These are phyloP conservation scores for Drosophila ustulata DNA, from an alignment of 2,888 invertebrate species.

Conservation along the genomic window DNA sequence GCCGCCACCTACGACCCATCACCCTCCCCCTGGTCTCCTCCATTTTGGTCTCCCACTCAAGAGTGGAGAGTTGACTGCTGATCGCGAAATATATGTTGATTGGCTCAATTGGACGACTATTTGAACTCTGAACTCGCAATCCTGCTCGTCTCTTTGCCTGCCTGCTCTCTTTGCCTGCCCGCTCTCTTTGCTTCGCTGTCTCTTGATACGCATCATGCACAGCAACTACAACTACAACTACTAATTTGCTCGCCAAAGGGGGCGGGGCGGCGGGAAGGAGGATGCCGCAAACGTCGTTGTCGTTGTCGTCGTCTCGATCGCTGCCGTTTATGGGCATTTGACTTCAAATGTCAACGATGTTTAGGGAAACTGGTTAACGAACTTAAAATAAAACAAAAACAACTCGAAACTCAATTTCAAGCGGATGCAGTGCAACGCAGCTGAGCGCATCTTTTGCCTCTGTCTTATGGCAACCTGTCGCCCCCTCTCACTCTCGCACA, in stretches of 20 bases:
- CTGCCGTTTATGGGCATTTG: constrained; percentile 77
- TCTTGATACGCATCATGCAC: constrained; percentile 52
- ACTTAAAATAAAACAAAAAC: constrained; percentile 37
- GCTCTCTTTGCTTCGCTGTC: constrained; percentile 13
- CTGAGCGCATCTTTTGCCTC: constrained; percentile 70
- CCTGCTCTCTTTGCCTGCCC: constrained; percentile 44
- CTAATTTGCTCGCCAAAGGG: constrained; percentile 63
- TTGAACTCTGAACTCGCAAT: constrained; percentile 84
- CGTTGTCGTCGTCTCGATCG: constrained; percentile 56
- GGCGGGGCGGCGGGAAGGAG: not conserved
- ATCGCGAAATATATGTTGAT: constrained; percentile 80
- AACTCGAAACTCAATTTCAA: constrained; percentile 44
- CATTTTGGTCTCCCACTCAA: constrained; percentile 5
- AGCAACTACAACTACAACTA: constrained; percentile 37
- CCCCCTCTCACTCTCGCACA: constrained; percentile 25
- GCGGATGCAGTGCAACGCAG: constrained; percentile 74
- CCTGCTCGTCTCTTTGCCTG: constrained; percentile 27
- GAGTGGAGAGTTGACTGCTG: constrained; percentile 21
- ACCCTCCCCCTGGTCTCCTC: constrained; percentile 9
- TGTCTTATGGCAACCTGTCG: constrained; percentile 57
- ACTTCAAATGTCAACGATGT: constrained; percentile 77
- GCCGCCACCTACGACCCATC: constrained; percentile 53
- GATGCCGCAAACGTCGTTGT: constrained; percentile 18
- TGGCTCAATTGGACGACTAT: constrained; percentile 85
- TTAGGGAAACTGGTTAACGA: constrained; percentile 77